phyloP scores from a whole-genome alignment of 2,888 invertebrate species.

The Pocota personata region DNA sequence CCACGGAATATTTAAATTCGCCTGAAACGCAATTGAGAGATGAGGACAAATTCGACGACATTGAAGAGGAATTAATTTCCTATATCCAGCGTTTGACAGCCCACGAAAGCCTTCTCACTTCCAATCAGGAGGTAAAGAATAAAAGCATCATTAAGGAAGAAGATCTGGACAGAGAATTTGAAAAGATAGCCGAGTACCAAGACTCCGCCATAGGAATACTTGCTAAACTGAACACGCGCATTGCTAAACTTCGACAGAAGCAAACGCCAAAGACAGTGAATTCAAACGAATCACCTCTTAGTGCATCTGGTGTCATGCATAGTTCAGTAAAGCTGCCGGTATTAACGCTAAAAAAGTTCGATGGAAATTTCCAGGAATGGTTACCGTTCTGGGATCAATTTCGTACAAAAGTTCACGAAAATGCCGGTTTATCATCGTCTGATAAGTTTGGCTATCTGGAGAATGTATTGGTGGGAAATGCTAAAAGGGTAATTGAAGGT shows the following conservation, averaged over 20 bases:
- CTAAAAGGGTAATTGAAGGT: conserved; percentile 7
- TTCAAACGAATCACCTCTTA: neutral
- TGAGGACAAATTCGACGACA: neutral
- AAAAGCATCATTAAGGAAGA: too few species aligned
- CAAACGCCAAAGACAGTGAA: neutral
- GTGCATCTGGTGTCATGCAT: too few species aligned
- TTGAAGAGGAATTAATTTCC: neutral
- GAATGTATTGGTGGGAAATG: conserved; percentile 2
- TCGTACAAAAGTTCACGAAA: conserved; percentile 21
- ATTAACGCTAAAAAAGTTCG: neutral
- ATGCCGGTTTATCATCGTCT: conserved; percentile 1
- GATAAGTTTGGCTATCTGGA: conserved; percentile 36
- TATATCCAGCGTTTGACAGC: neutral
- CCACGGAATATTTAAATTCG: neutral
- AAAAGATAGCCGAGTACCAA: too few species aligned
- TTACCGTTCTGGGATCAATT: conserved; percentile 33
- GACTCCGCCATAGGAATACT: neutral
- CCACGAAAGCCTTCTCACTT: neutral
- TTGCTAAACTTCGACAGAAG: neutral
- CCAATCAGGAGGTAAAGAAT: neutral
- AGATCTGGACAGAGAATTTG: too few species aligned
- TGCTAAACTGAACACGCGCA: neutral
- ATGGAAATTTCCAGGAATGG: conserved; percentile 1
- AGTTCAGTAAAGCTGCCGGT: too few species aligned
- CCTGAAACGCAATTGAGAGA: neutral